These are phyloP conservation scores for Pediacus dermestoides DNA, from an alignment of 2,888 invertebrate genomes.

Conservation along the genomic window DNA sequence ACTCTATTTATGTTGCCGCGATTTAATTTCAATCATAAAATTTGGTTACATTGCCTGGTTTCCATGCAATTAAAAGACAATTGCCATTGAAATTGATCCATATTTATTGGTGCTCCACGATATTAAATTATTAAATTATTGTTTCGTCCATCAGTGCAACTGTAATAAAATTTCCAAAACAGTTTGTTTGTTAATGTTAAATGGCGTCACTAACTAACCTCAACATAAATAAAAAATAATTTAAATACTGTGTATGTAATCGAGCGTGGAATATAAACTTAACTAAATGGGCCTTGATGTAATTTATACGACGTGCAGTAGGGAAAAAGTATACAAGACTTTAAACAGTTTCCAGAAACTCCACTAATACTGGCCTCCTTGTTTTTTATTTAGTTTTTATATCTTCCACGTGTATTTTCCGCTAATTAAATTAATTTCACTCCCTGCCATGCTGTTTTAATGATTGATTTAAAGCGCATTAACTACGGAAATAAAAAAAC, in stretches of 20 bases:
- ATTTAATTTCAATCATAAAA: slow-evolving; percentile 26
- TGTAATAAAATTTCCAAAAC: neutral
- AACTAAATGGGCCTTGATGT: slow-evolving; percentile 35
- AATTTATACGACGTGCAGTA: slow-evolving; percentile 34
- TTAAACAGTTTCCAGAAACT: no score
- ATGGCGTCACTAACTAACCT: slow-evolving; percentile 40
- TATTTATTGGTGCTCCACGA: neutral
- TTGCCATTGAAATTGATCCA: neutral
- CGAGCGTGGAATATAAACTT: slow-evolving; percentile 44
- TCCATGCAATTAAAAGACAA: slow-evolving; percentile 5
- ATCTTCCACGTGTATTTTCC: no score
- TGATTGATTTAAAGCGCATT: slow-evolving; percentile 1
- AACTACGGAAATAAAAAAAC: no score
- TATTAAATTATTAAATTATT: neutral
- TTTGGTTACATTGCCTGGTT: slow-evolving; percentile 13
- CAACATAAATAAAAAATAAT: slow-evolving; percentile 38
- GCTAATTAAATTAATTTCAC: neutral
- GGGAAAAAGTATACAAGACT: no score
- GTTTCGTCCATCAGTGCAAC: neutral
- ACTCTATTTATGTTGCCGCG: slow-evolving; percentile 17
- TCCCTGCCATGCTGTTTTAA: neutral
- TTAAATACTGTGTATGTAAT: slow-evolving; percentile 43
- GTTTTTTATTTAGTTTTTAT: no score
- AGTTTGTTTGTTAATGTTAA: slow-evolving; percentile 19
- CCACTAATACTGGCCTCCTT: no score